Evolutionary conservation across 2,113 vertebrate genomes (phyloP).

Genomic region (Pavo muticus): DNA sequence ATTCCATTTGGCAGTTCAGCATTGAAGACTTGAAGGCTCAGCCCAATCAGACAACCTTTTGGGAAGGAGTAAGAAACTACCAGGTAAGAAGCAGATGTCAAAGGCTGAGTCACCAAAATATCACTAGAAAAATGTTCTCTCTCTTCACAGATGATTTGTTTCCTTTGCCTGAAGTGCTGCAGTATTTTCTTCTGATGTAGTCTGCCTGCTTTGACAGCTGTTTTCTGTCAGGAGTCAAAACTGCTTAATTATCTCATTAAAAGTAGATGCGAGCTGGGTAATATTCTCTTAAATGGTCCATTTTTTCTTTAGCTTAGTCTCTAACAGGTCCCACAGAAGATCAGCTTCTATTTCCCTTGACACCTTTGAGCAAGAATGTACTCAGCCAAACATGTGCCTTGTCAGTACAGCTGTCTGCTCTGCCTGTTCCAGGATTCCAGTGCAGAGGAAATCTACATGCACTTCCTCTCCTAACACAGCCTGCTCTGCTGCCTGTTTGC

Average conservation of each 20-base stretch:
- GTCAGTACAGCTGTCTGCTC: neutral
- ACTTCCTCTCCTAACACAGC: neutral
- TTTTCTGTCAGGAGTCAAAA: neutral
- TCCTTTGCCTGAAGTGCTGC: neutral
- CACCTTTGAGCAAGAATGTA: neutral
- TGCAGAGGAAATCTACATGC: neutral
- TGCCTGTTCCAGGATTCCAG: neutral
- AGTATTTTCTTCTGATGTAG: neutral
- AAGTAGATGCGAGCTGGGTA: neutral
- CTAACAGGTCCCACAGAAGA: neutral
- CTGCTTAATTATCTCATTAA: neutral
- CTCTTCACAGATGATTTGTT: neutral
- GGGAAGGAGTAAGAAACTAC: slow-evolving; percentile 97
- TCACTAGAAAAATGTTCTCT: neutral
- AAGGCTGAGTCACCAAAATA: neutral
- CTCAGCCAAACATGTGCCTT: neutral
- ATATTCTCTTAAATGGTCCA: neutral
- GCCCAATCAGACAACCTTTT: slow-evolving; percentile 88
- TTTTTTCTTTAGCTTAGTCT: neutral
- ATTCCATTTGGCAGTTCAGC: slow-evolving; percentile 85
- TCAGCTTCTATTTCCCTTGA: neutral
- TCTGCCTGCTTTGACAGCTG: neutral
- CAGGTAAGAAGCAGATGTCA: slow-evolving; percentile 79
- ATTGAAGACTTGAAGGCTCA: slow-evolving; percentile 92
- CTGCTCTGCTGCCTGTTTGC: neutral